These are phyloP conservation scores for Galbula dea DNA, from an alignment of 2,113 vertebrate species.

Conservation along the genomic window DNA sequence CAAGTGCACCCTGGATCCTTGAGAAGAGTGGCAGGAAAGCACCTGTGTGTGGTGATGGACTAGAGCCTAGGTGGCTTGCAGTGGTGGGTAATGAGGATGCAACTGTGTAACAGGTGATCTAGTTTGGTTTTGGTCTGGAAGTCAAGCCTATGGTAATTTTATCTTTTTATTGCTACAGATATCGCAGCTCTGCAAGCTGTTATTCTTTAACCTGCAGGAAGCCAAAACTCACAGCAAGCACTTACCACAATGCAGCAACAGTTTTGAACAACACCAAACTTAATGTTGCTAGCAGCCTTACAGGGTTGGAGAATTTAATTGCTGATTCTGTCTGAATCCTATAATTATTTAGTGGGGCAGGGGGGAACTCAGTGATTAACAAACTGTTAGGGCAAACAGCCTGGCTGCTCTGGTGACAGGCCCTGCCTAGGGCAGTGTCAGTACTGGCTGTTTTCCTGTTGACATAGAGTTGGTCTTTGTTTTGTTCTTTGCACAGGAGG, in stretches of 20 bases:
- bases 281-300: not conserved
- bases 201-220: not conserved
- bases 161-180: not conserved
- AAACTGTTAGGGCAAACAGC: not conserved
- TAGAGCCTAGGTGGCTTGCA: not conserved
- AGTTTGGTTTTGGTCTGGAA: not conserved
- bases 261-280: not conserved
- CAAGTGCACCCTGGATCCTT: not conserved
- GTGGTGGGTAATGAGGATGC: not conserved
- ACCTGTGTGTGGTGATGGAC: not conserved
- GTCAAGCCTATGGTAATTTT: not conserved
- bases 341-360: not conserved
- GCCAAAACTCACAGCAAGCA: not conserved
- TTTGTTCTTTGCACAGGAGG: not conserved
- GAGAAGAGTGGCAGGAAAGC: not conserved
- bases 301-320: not conserved
- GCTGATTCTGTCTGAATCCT: not conserved
- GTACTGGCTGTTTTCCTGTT: not conserved
- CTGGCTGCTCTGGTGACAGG: not conserved
- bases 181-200: not conserved
- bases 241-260: not conserved
- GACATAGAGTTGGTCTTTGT: not conserved
- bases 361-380: not conserved
- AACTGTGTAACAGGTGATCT: not conserved
- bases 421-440: not conserved